Evolutionary conservation across 1,140 invertebrate species (phyloP).

Genomic region (Bombus pascuorum): DNA sequence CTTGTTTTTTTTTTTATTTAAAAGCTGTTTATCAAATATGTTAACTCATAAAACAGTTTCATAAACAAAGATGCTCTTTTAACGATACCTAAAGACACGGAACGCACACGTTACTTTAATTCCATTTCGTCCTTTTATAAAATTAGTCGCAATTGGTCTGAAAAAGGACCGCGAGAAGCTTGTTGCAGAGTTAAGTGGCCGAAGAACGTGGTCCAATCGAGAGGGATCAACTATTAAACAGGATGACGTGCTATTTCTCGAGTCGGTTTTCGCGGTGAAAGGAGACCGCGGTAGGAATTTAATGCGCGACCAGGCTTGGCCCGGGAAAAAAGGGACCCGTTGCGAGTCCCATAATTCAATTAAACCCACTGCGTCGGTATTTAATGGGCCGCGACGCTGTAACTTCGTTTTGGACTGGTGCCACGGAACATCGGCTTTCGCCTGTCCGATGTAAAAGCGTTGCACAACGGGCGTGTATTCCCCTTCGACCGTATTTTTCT

Average conservation of each 20-base stretch:
- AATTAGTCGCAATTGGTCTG: not conserved
- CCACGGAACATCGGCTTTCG: conserved; percentile 43
- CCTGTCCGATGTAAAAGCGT: conserved; percentile 42
- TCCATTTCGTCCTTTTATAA: not conserved
- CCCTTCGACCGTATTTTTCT: not conserved
- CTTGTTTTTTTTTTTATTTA: not conserved
- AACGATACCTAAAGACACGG: not conserved
- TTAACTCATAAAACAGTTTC: not conserved
- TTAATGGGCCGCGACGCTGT: conserved; percentile 66
- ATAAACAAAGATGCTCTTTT: not conserved
- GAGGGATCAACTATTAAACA: conserved; percentile 58
- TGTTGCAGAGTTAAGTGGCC: not conserved
- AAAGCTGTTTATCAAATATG: not conserved
- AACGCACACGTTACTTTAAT: not conserved
- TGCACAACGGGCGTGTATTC: not conserved
- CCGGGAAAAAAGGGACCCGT: conserved; percentile 29
- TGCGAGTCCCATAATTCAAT: conserved; percentile 65
- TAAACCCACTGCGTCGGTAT: conserved; percentile 64
- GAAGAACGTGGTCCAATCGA: not conserved
- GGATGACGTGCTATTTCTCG: conserved; percentile 66
- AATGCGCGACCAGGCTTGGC: conserved; percentile 37
- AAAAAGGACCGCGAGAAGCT: not conserved
- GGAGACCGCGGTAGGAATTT: conserved; percentile 58
- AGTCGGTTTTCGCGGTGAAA: conserved; percentile 53
- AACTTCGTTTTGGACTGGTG: conserved; percentile 63